Evolutionary conservation across 2,797 vertebrate species (phyloP).

Genomic region (Thripadectes ignobilis): DNA sequence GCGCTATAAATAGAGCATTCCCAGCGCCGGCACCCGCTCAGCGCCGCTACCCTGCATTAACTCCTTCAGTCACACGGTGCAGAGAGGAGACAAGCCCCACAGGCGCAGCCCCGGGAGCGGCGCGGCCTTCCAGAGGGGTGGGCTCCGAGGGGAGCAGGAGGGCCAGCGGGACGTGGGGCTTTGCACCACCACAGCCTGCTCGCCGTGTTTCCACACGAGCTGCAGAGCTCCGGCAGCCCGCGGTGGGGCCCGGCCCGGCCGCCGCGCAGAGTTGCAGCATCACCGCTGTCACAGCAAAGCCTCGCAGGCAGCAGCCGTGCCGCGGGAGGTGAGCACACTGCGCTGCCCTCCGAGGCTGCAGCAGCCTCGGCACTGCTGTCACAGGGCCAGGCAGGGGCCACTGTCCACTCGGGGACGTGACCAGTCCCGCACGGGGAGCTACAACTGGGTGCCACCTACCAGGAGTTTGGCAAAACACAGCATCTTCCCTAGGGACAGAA

Average conservation of each 20-base stretch:
- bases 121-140: accelerated
- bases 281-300: not conserved
- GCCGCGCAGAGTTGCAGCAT: accelerated
- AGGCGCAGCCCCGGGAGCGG: accelerated
- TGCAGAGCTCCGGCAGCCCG: not conserved
- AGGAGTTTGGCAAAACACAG: not conserved
- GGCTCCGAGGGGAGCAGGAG: accelerated
- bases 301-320: not conserved
- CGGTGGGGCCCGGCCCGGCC: accelerated
- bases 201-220: accelerated
- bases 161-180: not conserved
- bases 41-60: not conserved
- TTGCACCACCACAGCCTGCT: not conserved
- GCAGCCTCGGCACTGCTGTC: not conserved
- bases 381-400: not conserved
- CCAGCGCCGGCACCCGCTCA: not conserved
- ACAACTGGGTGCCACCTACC: not conserved
- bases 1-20: not conserved
- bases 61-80: accelerated
- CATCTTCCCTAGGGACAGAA: accelerated
- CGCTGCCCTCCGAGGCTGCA: no score
- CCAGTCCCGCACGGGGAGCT: not conserved
- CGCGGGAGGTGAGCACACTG: not conserved
- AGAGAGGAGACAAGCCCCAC: accelerated
- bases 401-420: accelerated